Percentiles rank a stretch among this genome's conserved stretches.
Evolutionary conservation across 1,140 invertebrate species (phyloP).

Genomic region (Monomorium pharaonis): DNA sequence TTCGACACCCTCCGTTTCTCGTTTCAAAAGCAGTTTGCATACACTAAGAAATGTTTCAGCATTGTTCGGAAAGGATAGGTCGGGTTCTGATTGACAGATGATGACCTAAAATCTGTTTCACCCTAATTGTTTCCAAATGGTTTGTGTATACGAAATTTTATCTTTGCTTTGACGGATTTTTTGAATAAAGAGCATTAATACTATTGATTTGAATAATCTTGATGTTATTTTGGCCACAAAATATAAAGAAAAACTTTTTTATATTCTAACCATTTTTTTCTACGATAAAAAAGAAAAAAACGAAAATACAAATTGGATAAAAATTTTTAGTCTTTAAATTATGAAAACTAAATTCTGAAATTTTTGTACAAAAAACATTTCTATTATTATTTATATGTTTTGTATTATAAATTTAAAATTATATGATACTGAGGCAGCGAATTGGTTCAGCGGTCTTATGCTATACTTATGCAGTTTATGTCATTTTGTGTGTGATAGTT

Average conservation of each 20-base stretch:
- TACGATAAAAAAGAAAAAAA: background rate
- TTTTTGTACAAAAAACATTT: background rate
- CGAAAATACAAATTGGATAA: background rate
- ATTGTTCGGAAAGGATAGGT: conserved; percentile 65
- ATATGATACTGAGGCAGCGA: too few species aligned
- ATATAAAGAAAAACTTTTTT: too few species aligned
- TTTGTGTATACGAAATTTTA: background rate
- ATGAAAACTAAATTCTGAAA: background rate
- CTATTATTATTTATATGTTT: background rate
- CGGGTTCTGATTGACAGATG: conserved; percentile 20
- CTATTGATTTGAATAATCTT: background rate
- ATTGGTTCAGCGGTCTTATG: too few species aligned
- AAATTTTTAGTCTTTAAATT: background rate
- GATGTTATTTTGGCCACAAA: background rate
- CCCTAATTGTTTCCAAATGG: conserved; percentile 66
- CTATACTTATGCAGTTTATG: too few species aligned
- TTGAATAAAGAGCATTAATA: background rate
- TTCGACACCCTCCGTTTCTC: conserved; percentile 57
- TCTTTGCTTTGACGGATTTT: background rate
- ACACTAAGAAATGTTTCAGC: conserved; percentile 50
- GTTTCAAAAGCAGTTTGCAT: conserved; percentile 69
- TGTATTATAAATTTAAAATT: background rate
- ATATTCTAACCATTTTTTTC: background rate
- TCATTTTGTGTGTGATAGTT: too few species aligned
- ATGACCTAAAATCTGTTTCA: conserved; percentile 65